These are phyloP conservation scores for Sacculina carcini DNA, from an alignment of 2,888 invertebrate species.

Conservation along the genomic window DNA sequence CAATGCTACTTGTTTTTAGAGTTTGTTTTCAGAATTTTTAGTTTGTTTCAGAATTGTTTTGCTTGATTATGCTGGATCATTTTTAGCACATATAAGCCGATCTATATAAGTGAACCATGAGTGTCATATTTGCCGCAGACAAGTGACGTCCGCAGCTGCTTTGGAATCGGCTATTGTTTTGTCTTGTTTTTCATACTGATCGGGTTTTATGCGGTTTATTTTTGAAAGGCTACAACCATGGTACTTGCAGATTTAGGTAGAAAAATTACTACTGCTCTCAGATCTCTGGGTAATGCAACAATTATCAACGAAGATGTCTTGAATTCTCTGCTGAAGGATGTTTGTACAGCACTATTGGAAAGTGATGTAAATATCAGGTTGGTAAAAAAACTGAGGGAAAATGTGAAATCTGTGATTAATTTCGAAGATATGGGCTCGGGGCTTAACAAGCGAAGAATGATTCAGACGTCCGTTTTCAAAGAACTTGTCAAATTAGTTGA, in stretches of 20 bases:
- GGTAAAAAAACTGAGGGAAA: constrained; percentile 55
- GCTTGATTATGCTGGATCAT: too few species aligned
- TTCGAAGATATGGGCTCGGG: constrained; percentile 98
- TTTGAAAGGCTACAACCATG: too few species aligned
- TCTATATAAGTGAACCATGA: too few species aligned
- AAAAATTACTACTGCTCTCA: constrained; percentile 92
- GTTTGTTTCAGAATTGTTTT: too few species aligned
- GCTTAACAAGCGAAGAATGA: constrained; percentile 90
- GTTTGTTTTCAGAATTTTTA: too few species aligned
- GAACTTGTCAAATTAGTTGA: constrained; percentile 93
- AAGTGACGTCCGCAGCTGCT: too few species aligned
- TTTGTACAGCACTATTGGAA: constrained; percentile 86
- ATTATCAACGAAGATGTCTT: constrained; percentile 96
- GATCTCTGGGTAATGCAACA: constrained; percentile 89
- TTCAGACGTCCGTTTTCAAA: constrained; percentile 90
- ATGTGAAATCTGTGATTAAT: constrained; percentile 58
- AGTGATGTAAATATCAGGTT: constrained; percentile 84
- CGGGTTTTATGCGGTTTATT: too few species aligned
- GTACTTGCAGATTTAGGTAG: constrained; percentile 99
- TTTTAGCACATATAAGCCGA: too few species aligned
- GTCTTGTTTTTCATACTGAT: too few species aligned
- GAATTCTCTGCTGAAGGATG: constrained; percentile 96
- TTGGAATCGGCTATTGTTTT: too few species aligned
- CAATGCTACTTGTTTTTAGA: too few species aligned
- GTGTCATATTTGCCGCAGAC: too few species aligned